Conservation (phyloP, 2,797 vertebrate species). For the Pampus argenteus region DNA sequence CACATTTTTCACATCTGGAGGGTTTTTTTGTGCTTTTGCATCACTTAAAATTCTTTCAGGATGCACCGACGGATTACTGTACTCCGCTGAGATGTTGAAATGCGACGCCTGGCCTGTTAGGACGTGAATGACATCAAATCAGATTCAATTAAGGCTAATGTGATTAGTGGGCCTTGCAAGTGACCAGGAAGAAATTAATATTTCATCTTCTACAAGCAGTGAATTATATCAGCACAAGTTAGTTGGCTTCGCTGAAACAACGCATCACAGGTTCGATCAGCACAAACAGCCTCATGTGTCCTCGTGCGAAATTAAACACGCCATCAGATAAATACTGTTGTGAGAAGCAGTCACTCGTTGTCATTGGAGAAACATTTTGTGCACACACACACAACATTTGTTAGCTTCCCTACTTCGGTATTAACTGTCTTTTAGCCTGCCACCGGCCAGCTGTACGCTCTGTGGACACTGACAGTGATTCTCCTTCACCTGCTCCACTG, state of each 20-base stretch:
- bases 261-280: constrained; percentile 17
- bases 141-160: constrained; percentile 65
- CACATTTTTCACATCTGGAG: not conserved
- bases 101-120: constrained; percentile 35
- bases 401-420: constrained; percentile 41
- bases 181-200: constrained; percentile 59
- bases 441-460: constrained; percentile 62
- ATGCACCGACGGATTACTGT: constrained; percentile 18
- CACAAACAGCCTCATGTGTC: constrained; percentile 16
- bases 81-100: constrained; percentile 36
- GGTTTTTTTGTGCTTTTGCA: not conserved
- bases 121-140: constrained; percentile 59
- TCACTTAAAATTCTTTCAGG: constrained; percentile 9
- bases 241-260: not conserved
- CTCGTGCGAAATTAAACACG: constrained; percentile 25
- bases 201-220: constrained; percentile 51
- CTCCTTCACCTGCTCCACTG: constrained; percentile 73
- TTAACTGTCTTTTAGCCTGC: constrained; percentile 31
- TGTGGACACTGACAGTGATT: constrained; percentile 62
- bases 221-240: constrained; percentile 43
- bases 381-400: constrained; percentile 18
- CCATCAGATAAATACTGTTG: constrained; percentile 26
- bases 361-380: constrained; percentile 36
- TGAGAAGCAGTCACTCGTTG: constrained; percentile 24
- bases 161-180: constrained; percentile 56